phyloP scores from a whole-genome alignment of 2,888 invertebrate species.

The Drosophila ochracea region DNA sequence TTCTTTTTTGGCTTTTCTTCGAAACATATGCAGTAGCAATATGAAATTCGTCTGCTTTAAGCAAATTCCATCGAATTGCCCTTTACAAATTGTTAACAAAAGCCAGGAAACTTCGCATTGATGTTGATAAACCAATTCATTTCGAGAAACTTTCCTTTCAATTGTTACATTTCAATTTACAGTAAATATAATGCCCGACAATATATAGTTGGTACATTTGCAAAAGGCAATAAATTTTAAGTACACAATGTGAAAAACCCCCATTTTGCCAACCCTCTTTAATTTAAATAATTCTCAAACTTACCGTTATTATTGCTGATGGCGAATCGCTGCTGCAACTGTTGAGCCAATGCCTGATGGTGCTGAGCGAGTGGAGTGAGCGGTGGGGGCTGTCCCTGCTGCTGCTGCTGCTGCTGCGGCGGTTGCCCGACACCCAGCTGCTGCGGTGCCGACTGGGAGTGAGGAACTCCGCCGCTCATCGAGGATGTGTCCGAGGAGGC shows the following conservation, averaged over 20 bases:
- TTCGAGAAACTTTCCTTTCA: not conserved
- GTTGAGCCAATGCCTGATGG: conserved; percentile 88
- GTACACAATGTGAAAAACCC: not conserved
- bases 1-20: not conserved
- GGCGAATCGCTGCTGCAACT: conserved; percentile 87
- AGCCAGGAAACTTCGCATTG: not conserved
- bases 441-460: conserved; percentile 85
- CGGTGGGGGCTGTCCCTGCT: conserved; percentile 73
- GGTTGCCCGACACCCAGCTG: conserved; percentile 82
- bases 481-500: conserved; percentile 79
- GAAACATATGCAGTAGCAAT: not conserved
- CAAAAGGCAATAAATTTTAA: conserved; percentile 12
- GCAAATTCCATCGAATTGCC: not conserved
- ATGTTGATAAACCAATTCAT: conserved; percentile 2
- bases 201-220: not conserved
- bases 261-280: not conserved
- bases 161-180: conserved; percentile 7
- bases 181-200: not conserved
- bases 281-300: conserved; percentile 40
- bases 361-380: conserved; percentile 87
- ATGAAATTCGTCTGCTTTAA: not conserved
- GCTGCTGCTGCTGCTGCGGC: conserved; percentile 49
- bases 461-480: conserved; percentile 82
- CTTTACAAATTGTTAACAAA: conserved; percentile 1
- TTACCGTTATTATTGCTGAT: conserved; percentile 85